phyloP scores from a whole-genome alignment of 2,888 invertebrate species.

The Chloroclystis v-ata region DNA sequence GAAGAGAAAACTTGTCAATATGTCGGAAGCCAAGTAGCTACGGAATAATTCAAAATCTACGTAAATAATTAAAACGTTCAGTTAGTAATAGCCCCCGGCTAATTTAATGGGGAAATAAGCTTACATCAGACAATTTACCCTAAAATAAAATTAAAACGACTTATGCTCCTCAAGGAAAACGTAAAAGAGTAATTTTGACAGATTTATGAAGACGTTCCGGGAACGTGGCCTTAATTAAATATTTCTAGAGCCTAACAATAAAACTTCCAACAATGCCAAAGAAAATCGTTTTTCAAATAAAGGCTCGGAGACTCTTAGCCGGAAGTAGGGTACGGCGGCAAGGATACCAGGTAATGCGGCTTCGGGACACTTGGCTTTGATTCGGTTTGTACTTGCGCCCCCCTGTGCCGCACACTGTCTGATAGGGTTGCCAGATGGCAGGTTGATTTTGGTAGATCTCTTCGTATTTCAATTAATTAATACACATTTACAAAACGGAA shows the following conservation, averaged over 20 bases:
- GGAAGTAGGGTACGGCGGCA: conserved; percentile 10
- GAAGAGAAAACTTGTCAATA: no score
- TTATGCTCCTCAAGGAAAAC: conserved; percentile 4
- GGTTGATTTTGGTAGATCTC: no score
- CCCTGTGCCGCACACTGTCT: not conserved
- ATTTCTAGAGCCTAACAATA: conserved; percentile 17
- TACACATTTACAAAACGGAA: no score
- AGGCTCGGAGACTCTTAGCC: conserved; percentile 19
- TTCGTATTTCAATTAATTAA: no score
- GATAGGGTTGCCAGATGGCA: no score
- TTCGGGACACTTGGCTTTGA: conserved; percentile 15
- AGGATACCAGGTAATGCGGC: conserved; percentile 19
- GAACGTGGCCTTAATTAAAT: conserved; percentile 15
- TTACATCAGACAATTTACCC: conserved; percentile 1
- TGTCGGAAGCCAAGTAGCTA: no score
- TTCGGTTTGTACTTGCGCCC: conserved; percentile 5
- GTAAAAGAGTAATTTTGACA: conserved; percentile 13
- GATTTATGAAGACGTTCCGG: conserved; percentile 16
- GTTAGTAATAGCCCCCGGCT: not conserved
- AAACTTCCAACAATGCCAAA: conserved; percentile 20
- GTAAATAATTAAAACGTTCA: not conserved
- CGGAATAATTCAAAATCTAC: no score
- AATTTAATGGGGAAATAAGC: not conserved
- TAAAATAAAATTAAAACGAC: conserved; percentile 4
- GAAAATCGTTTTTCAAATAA: conserved; percentile 25